Conservation (phyloP, 2,113 vertebrate species). For the Antechinus flavipes region DNA sequence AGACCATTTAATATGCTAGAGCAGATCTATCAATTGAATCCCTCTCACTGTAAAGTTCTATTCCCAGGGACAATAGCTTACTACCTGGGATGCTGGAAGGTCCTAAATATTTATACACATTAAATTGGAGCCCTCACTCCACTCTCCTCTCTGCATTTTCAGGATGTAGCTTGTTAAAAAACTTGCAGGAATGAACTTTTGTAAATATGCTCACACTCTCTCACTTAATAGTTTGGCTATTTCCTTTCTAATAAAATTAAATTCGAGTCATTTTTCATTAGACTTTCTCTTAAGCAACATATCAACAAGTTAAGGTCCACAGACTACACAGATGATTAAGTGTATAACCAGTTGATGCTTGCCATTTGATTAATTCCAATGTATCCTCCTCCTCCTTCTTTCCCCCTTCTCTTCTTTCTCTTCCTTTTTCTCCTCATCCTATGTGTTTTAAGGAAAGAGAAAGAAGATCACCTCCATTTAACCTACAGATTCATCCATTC, state of each 20-base stretch:
- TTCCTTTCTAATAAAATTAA: conserved; percentile 49
- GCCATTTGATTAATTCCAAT: conserved; percentile 53
- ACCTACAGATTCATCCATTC: conserved; percentile 97
- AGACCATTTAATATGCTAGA: conserved; percentile 30
- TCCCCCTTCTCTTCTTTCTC: too few species aligned
- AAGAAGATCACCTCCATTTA: conserved; percentile 96
- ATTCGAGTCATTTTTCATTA: conserved; percentile 38
- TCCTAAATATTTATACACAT: conserved; percentile 50
- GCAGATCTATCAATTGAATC: not conserved
- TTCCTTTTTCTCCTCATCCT: conserved; percentile 34
- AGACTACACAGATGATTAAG: conserved; percentile 23
- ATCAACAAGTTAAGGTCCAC: conserved; percentile 27
- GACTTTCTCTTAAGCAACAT: conserved; percentile 31
- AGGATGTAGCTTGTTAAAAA: conserved; percentile 26
- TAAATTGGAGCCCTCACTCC: not conserved
- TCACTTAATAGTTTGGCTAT: conserved; percentile 28
- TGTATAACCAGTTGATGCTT: conserved; percentile 55
- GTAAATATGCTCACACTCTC: conserved; percentile 37
- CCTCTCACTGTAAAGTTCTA: conserved; percentile 35
- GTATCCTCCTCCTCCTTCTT: not conserved
- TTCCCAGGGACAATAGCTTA: not conserved
- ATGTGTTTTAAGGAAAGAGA: conserved; percentile 92
- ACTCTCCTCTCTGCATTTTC: conserved; percentile 35
- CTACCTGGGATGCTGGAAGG: conserved; percentile 38
- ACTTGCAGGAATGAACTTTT: conserved; percentile 34